A percentile compares a stretch with the other conserved stretches of the same genome.
Evolutionary conservation across 92 coral and sea anemone genomes (phyloP).

Genomic region (Hydrozoanthus gracilis): DNA sequence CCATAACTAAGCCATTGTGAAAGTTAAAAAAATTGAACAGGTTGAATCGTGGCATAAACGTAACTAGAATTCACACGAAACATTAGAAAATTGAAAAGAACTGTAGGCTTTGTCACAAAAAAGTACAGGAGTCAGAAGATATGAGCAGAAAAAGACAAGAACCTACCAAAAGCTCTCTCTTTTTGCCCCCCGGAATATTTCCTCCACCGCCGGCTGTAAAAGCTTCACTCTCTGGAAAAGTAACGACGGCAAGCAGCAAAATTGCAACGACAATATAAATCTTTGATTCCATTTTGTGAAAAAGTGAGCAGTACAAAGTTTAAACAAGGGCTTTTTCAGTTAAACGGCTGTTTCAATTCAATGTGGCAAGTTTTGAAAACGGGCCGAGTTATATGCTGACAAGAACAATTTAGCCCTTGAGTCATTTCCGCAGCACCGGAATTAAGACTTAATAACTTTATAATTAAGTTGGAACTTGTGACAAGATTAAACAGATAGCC

Average conservation of each 20-base stretch:
- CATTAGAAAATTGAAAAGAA: background rate
- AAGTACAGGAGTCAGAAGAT: background rate
- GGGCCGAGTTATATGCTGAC: conserved; percentile 25
- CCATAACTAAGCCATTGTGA: too few relatives aligned
- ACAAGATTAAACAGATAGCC: conserved; percentile 57
- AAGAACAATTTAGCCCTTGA: conserved; percentile 58
- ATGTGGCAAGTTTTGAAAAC: conserved; percentile 15
- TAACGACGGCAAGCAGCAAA: conserved; percentile 67
- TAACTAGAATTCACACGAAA: too few relatives aligned
- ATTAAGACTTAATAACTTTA: conserved; percentile 65
- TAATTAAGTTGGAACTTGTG: conserved; percentile 64
- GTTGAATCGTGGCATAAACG: too few relatives aligned
- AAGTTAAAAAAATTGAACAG: too few relatives aligned
- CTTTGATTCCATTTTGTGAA: conserved; percentile 71
- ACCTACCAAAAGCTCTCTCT: conserved; percentile 66
- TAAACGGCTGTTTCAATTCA: conserved; percentile 15
- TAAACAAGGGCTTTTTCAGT: background rate
- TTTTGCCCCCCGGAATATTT: conserved; percentile 74
- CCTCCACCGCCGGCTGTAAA: conserved; percentile 96
- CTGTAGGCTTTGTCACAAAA: background rate
- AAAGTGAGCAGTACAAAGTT: background rate
- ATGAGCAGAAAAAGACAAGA: background rate
- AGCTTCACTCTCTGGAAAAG: conserved; percentile 71
- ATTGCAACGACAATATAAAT: conserved; percentile 61
- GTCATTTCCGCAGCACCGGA: conserved; percentile 93